Conservation (phyloP, 2,888 invertebrate genomes). For the Andrena minutula region DNA sequence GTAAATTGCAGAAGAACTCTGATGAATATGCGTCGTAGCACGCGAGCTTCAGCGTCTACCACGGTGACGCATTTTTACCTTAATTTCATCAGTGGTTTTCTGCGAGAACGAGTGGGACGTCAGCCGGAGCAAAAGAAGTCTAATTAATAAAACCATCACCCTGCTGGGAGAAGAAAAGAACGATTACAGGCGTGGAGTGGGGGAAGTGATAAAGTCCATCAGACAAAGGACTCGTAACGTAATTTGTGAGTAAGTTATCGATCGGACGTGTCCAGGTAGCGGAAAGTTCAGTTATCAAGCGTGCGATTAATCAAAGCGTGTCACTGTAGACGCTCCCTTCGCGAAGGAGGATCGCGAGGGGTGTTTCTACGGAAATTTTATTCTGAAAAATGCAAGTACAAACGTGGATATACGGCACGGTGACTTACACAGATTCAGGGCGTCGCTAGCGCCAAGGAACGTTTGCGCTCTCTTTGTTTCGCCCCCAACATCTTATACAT, state of each 20-base stretch:
- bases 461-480: constrained; percentile 34
- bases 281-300: constrained; percentile 21
- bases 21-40: background rate
- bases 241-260: constrained; percentile 44
- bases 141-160: too few relatives aligned
- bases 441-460: constrained; percentile 17
- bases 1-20: background rate
- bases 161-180: too few relatives aligned
- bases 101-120: too few relatives aligned
- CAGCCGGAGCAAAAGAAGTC: too few relatives aligned
- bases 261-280: constrained; percentile 10
- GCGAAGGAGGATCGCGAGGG: background rate
- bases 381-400: background rate
- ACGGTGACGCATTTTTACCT: too few relatives aligned
- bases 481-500: background rate
- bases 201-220: constrained; percentile 19
- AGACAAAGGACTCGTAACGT: constrained; percentile 13
- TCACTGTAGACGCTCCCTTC: background rate
- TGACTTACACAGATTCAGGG: background rate
- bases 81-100: too few relatives aligned
- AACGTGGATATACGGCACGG: background rate
- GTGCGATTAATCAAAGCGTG: constrained; percentile 15
- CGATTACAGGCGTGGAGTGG: background rate
- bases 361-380: background rate
- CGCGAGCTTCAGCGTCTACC: background rate